Percentiles rank a stretch among this genome's conserved stretches.
Evolutionary conservation across 2,888 invertebrate genomes (phyloP).

Genomic region (Lepidonotus clava): DNA sequence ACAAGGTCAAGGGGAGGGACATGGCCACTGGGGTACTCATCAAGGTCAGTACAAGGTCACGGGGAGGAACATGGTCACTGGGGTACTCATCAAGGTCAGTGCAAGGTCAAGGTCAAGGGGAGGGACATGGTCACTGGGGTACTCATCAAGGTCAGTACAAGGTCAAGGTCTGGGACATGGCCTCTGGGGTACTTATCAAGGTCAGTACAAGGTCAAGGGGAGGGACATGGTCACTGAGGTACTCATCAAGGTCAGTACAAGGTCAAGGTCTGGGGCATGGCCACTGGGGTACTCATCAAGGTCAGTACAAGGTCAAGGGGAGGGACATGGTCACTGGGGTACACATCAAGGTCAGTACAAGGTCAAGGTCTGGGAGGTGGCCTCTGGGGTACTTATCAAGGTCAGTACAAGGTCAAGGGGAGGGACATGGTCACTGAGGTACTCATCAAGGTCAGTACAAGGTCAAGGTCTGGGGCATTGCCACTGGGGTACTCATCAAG

Average conservation of each 20-base stretch:
- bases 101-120: neutral
- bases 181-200: neutral
- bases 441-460: slow-evolving; percentile 67
- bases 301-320: neutral
- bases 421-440: neutral
- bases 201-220: neutral
- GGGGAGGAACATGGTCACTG: neutral
- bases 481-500: slow-evolving; percentile 77
- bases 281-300: neutral
- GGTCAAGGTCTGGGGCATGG: neutral
- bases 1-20: neutral
- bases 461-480: slow-evolving; percentile 79
- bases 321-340: neutral
- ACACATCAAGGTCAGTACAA: neutral
- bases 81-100: slow-evolving; percentile 11
- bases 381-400: slow-evolving; percentile 77
- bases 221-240: neutral
- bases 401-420: slow-evolving; percentile 63
- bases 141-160: neutral
- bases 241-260: neutral
- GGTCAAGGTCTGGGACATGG: neutral
- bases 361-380: slow-evolving; percentile 76
- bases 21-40: neutral
- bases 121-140: neutral
- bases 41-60: neutral